phyloP scores from a whole-genome alignment of 2,113 vertebrate genomes.

The Pterocles burchelli region DNA sequence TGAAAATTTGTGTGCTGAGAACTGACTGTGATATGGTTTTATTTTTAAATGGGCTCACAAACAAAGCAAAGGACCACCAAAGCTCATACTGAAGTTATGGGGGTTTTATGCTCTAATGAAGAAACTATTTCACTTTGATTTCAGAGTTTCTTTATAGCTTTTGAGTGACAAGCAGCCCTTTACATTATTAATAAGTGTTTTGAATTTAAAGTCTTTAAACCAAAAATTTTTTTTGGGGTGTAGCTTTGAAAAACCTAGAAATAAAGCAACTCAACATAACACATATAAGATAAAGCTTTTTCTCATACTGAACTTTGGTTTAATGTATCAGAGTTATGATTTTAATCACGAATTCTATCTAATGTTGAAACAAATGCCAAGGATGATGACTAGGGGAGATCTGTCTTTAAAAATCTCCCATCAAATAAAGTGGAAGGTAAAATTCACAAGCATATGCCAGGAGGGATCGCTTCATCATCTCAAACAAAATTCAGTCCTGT shows the following conservation, averaged over 20 bases:
- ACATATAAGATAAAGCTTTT: not conserved
- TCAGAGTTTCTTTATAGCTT: slow-evolving; percentile 20
- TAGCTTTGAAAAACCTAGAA: slow-evolving; percentile 42
- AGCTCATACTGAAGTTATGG: not conserved
- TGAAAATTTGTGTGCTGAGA: not conserved
- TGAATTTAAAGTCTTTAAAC: slow-evolving; percentile 55
- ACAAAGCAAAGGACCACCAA: not conserved
- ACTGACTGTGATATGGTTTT: not conserved
- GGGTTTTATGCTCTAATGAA: slow-evolving; percentile 33
- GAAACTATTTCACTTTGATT: slow-evolving; percentile 59
- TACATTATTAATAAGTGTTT: slow-evolving; percentile 75
- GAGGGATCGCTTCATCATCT: not conserved
- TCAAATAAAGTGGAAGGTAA: not conserved
- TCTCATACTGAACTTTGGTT: not conserved
- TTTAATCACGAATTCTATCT: slow-evolving; percentile 45
- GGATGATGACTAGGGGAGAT: not conserved
- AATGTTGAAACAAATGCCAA: slow-evolving; percentile 7
- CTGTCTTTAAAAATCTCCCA: not conserved
- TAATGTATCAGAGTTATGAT: not conserved
- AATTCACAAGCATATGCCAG: not conserved
- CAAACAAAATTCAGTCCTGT: not conserved
- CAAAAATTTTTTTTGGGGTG: slow-evolving; percentile 43
- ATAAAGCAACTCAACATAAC: not conserved
- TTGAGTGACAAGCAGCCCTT: slow-evolving; percentile 33
- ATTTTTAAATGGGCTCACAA: not conserved